Conservation (phyloP, 35 echinoderm and acorn worm species). For the Lytechinus pictus region DNA sequence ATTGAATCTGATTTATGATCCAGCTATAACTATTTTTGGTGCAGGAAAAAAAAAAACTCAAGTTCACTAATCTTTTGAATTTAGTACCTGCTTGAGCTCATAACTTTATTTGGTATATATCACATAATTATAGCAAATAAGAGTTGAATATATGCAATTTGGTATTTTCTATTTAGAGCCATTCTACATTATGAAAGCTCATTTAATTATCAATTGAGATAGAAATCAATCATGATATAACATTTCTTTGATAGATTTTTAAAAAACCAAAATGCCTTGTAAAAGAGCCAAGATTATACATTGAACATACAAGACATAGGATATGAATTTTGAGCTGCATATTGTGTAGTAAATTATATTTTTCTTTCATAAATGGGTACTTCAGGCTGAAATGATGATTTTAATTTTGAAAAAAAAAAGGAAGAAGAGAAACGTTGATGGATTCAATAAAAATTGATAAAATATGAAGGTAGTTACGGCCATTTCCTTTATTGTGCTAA, state of each 20-base stretch:
- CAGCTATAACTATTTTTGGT: not conserved
- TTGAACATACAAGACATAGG: too few relatives aligned
- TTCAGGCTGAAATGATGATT: too few relatives aligned
- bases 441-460: too few relatives aligned
- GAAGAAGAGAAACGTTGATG: too few relatives aligned
- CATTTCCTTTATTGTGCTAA: too few relatives aligned
- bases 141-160: not conserved
- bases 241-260: not conserved
- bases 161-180: not conserved
- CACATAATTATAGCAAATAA: not conserved
- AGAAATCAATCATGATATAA: not conserved
- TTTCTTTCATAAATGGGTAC: too few relatives aligned
- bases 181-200: not conserved
- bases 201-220: not conserved
- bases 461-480: too few relatives aligned
- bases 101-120: not conserved
- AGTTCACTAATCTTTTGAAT: not conserved
- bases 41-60: not conserved
- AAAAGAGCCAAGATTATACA: not conserved
- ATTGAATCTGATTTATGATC: not conserved
- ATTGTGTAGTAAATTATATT: too few relatives aligned
- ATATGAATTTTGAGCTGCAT: too few relatives aligned
- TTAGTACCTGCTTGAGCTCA: not conserved
- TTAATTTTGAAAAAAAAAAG: too few relatives aligned
- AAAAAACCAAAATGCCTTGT: not conserved